Evolutionary conservation across 2,113 vertebrate genomes (phyloP), one percentile per base, ranked within the genome.

Genomic region (Hydropotes inermis): DNA sequence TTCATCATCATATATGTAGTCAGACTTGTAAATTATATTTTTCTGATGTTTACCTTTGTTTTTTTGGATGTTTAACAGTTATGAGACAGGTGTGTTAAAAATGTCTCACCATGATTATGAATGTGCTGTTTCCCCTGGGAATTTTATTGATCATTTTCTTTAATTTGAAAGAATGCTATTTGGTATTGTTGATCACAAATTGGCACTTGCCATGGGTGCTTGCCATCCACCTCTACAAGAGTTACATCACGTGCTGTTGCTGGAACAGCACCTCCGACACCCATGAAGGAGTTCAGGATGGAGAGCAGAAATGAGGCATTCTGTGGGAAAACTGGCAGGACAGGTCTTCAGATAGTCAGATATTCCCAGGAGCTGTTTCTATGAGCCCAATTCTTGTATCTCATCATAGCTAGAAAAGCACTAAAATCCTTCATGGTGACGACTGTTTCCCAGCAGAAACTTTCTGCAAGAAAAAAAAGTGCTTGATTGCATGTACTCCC

Each of bases 1-100:
- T 67, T 76, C 52, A 93, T 19, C 25, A 74, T 92, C 43, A 78
- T n/a, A 55, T 7, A 27, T 67, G 45, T 60, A 43, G 13, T 81
- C 19, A 92, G 17, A 86, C 50, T 90, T 94, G 33, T 6, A 52
- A 81, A 50, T 70, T 82, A 15, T 39, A 76, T 76, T 25, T 91
- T 61, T 76, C 74, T 87, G 55, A 84, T 87, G 25, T 45, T 90
- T 81, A 16, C 17, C 33, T 95, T 91, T 45, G 23, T 30, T 30
- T 67, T 76, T 85, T 39, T 55, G 27, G 30, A 70, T 60, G 47
- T 67, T 94, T 93, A n/a, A 7, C 58, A 82, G 36, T 94, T 91
- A n/a, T 79, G 60, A 94, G 76, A 94, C 67, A 61, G 3, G 27
- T 96, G 23, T 92, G 28, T 82, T 84, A 64, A 91, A 91, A 94